Base-by-base conservation (phyloP, 1,140 invertebrate genomes). In the Phthorimaea operculella region DNA sequence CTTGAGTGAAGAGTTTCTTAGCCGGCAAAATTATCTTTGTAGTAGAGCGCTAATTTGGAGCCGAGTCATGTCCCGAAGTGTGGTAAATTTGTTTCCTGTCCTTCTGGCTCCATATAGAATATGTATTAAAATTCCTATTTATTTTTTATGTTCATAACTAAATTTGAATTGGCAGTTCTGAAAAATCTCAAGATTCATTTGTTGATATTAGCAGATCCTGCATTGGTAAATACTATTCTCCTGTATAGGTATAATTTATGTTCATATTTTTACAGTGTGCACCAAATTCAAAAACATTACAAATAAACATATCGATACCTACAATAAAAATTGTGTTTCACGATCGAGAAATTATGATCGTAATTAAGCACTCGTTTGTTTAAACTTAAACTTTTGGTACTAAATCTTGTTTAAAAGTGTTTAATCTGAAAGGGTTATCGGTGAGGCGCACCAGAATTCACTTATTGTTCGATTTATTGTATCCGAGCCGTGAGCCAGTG, bases 401-500 rank as follows among this genome's bases (percentile, higher is more conserved):
- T 28, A 39, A 39, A 39, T 39, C 36, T 5, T 5, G 36, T 47
- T 15, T 47, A 47, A 47, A 47, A 47, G 44, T 47, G 44, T 47
- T n/a, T 47, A 47, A 47, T 47, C 44, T 47, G 14, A 9, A 16
- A 14, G 11, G 15, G 14, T 47, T 47, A 47, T 47, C 44, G 12
- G 16, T 15, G 44, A 9, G 15, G 14, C 15, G 59, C 59, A 60
- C 61, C 58, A 66, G 63, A 63, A 75, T 67, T 82, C 74, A 78
- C 69, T 78, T 79, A 79, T 54, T 42, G 14, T 14, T 50, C 56
- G 63, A 76, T 77, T 72, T 74, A 77, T 73, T 55, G 63, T 69
- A 74, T 79, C 74, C 72, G 69, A 72, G 71, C 76, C 77, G 58
- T 66, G 58, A 80, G 77, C 72, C 54, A 66, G 52, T 66, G 58